Base-by-base conservation (phyloP, 2,797 vertebrate species). In the Vireo griseus region DNA sequence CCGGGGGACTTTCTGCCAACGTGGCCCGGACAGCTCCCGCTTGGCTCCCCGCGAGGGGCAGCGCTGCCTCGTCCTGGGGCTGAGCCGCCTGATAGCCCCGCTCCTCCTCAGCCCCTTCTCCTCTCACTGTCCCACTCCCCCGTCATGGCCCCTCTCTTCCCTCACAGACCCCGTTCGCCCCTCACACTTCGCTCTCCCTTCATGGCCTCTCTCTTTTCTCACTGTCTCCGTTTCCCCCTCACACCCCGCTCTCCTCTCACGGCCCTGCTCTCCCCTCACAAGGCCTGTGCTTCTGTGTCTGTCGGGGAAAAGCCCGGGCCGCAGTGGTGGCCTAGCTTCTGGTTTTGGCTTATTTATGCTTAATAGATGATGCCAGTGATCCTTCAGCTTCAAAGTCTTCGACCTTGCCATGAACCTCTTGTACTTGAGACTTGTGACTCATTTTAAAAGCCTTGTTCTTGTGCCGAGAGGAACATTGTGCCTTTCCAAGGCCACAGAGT, bases 351-450 rank as follows among this genome's bases (percentile, higher is more conserved):
- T 10, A 2, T 52, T 20, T 16, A 5, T 3, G 8, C 18, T 72
- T 55, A 6, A 14, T 12, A 37, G 40, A 21, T 35, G 0, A 1
- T 17, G 2, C 3, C 61, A 5, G 0, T 5, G 14, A 21, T 28
- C n/a, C 14, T 26, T 26, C 10, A 2, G 28, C 10, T 65, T 52
- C 35, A 5, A 51, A 57, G 47, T 6, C 35, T 11, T 26, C 0
- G 1, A 25, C 26, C 31, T 51, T 19, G n/a, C 31, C 21, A 0
- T 21, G 11, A 3, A 1, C 13, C 13, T 59, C 9, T 42, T 31
- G 19, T 8, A 4, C 42, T 22, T n/a, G 51, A 45, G 19, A 9
- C 16, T 26, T 10, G 3, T 26, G 65, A 11, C 13, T 25, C 10
- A 1, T 14, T 50, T 21, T 14, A 55, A 57, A 65, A 57, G 16